A percentile compares a stretch with the other conserved stretches of the same genome.
Evolutionary conservation across 2,797 vertebrate species (phyloP).

Genomic region (Spinibarbus caldwelli): DNA sequence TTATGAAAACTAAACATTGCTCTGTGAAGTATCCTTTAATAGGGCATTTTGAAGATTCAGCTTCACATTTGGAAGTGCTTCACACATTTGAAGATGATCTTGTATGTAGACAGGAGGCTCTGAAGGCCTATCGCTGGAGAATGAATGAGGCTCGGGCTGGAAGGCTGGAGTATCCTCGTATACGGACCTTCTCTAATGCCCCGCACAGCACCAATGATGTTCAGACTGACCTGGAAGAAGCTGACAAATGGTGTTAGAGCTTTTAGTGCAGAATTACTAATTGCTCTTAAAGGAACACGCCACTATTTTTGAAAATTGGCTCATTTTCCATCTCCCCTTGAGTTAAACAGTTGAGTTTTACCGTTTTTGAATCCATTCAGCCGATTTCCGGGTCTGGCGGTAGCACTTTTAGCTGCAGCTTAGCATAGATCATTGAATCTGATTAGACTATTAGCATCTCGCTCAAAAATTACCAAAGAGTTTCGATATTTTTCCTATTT

Average conservation of each 20-base stretch:
- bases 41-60: too few species aligned
- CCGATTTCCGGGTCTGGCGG: too few species aligned
- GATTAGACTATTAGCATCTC: too few species aligned
- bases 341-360: too few species aligned
- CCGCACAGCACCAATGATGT: conserved; percentile 77
- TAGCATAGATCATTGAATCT: too few species aligned
- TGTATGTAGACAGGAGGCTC: conserved; percentile 69
- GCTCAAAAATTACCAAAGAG: too few species aligned
- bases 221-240: conserved; percentile 72
- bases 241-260: conserved; percentile 73
- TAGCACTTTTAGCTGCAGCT: too few species aligned
- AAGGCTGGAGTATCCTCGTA: conserved; percentile 70
- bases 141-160: conserved; percentile 69
- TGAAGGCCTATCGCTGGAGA: conserved; percentile 70
- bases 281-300: too few species aligned
- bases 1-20: background rate
- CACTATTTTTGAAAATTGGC: too few species aligned
- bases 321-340: too few species aligned
- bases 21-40: background rate
- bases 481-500: too few species aligned
- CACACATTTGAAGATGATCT: background rate
- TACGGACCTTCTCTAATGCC: conserved; percentile 76
- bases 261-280: background rate
- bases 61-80: background rate
- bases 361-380: too few species aligned